A percentile compares a stretch with the other conserved stretches of the same genome.
Evolutionary conservation across 30 jellyfish, hydroid and myxozoan species (phyloP).

Genomic region (Catostylus mosaicus): DNA sequence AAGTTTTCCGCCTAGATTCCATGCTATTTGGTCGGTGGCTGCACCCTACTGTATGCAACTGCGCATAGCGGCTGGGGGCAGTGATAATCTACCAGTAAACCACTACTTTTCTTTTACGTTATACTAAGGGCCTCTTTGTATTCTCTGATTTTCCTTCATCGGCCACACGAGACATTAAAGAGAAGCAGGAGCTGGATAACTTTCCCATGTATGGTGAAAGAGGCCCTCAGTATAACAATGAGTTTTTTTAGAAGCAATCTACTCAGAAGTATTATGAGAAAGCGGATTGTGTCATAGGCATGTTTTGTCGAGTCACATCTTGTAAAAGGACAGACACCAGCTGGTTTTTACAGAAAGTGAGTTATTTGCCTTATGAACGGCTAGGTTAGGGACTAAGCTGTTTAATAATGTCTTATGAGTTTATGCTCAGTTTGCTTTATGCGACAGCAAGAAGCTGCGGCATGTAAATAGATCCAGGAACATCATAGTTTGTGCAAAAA

Average conservation of each 20-base stretch:
- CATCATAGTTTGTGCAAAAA: slow-evolving; percentile 1
- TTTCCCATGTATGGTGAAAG: slow-evolving; percentile 21
- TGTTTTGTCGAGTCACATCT: no score
- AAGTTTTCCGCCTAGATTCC: no score
- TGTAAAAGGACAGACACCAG: no score
- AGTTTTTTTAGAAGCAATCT: slow-evolving; percentile 24
- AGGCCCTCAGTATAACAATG: slow-evolving; percentile 15
- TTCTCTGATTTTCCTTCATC: not conserved
- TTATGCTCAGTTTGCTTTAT: slow-evolving; percentile 23
- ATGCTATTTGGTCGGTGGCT: no score
- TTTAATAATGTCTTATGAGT: no score
- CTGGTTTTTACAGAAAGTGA: no score
- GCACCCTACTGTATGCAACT: no score
- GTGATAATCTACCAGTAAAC: no score
- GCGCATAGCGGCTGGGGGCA: no score
- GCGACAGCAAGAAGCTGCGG: slow-evolving; percentile 16
- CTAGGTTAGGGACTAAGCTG: no score
- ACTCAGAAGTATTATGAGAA: slow-evolving; percentile 25
- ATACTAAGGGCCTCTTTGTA: no score
- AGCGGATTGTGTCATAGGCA: slow-evolving; percentile 21
- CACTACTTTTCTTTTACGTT: not conserved
- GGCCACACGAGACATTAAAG: slow-evolving; percentile 8
- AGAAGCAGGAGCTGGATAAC: not conserved
- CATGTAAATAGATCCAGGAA: not conserved
- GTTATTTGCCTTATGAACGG: no score